Percentiles rank a stretch among this genome's conserved stretches.
These are phyloP conservation scores for Poecilia picta DNA, from an alignment of 2,797 vertebrate species.

Conservation along the genomic window DNA sequence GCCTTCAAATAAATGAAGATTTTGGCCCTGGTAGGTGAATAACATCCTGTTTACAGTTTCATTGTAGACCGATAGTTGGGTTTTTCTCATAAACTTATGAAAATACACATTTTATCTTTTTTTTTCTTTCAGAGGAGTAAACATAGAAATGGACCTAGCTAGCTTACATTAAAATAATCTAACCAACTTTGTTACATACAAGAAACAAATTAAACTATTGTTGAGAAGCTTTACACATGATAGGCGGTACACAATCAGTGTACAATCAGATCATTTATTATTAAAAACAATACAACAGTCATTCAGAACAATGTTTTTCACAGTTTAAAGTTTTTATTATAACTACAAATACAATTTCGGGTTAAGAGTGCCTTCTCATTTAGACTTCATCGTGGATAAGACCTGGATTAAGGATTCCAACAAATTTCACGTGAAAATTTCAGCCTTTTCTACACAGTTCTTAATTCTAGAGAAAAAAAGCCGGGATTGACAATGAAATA, in stretches of 20 bases:
- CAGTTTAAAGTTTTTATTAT: background rate
- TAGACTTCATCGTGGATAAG: background rate
- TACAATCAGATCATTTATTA: too few species aligned
- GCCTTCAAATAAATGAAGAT: background rate
- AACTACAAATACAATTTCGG: background rate
- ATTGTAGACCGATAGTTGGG: background rate
- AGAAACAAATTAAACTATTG: background rate
- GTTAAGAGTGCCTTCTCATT: background rate
- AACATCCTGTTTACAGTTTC: background rate
- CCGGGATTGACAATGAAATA: too few species aligned
- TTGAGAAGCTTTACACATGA: background rate
- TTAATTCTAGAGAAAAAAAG: background rate
- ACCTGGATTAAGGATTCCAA: background rate
- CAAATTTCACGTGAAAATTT: background rate
- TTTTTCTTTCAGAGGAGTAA: background rate
- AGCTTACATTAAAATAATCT: background rate
- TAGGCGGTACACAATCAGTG: background rate
- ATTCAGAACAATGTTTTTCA: background rate
- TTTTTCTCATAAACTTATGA: background rate
- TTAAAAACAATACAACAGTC: background rate
- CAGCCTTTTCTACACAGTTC: background rate
- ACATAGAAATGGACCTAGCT: background rate
- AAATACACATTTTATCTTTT: background rate
- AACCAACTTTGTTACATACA: background rate
- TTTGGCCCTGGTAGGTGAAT: background rate